Conservation (phyloP, 2,113 vertebrate genomes). For the Camelus bactrianus region DNA sequence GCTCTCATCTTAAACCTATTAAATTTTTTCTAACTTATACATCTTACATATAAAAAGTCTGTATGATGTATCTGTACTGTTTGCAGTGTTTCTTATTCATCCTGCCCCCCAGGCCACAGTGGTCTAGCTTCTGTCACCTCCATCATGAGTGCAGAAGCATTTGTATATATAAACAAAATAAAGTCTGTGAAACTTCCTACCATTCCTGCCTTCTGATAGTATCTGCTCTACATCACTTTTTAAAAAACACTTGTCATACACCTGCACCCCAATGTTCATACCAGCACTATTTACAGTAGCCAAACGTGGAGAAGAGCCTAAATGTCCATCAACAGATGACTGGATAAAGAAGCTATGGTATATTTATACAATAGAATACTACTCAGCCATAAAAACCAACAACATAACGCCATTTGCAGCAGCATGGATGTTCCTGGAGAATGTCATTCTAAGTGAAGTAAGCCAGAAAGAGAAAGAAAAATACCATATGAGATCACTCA, state of each 20-base stretch:
- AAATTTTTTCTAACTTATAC: background rate
- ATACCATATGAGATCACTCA: too few relatives aligned
- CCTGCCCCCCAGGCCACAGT: background rate
- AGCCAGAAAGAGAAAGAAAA: too few relatives aligned
- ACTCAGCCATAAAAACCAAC: too few relatives aligned
- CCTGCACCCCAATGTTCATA: too few relatives aligned
- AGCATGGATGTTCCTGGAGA: too few relatives aligned
- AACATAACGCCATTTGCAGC: too few relatives aligned
- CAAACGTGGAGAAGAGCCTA: too few relatives aligned
- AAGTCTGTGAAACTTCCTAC: background rate
- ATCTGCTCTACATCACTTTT: background rate
- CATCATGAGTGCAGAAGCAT: background rate
- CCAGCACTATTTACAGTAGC: too few relatives aligned
- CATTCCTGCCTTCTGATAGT: background rate
- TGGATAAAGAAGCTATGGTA: too few relatives aligned
- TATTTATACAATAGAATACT: too few relatives aligned
- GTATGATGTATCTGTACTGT: background rate
- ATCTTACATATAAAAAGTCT: background rate
- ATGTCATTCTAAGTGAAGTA: too few relatives aligned
- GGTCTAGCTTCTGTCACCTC: background rate
- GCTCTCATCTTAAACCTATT: background rate
- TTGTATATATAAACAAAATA: background rate
- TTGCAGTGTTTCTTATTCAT: background rate
- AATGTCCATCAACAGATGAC: too few relatives aligned
- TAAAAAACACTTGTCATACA: background rate